These are phyloP conservation scores for Tenthredo amoena DNA, from an alignment of 2,888 invertebrate genomes.

Conservation along the genomic window DNA sequence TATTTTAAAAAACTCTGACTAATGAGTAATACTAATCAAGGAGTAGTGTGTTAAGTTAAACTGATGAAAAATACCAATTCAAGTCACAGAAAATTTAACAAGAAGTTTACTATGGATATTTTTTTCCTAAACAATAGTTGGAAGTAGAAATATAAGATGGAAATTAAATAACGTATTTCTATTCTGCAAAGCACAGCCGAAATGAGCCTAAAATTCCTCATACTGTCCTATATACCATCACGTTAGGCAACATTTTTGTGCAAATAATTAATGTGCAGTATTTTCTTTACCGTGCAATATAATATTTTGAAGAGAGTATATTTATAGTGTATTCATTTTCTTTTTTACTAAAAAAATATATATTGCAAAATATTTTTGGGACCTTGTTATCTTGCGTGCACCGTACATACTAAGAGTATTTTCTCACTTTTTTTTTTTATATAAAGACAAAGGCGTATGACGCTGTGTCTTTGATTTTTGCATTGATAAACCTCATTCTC, in stretches of 20 bases:
- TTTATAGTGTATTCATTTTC: slow-evolving; percentile 58
- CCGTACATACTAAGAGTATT: slow-evolving; percentile 65
- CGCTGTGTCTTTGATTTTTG: slow-evolving; percentile 46
- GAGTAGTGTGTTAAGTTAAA: background rate
- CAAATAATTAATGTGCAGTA: slow-evolving; percentile 59
- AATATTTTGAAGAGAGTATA: slow-evolving; percentile 62
- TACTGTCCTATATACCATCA: slow-evolving; percentile 52
- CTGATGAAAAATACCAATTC: slow-evolving; percentile 19
- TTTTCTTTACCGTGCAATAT: slow-evolving; percentile 56
- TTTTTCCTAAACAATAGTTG: background rate
- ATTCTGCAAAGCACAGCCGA: slow-evolving; percentile 62
- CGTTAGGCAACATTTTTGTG: slow-evolving; percentile 55
- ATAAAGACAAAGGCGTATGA: slow-evolving; percentile 8
- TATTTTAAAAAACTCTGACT: slow-evolving; percentile 2
- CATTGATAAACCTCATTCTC: slow-evolving; percentile 35
- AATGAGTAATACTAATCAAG: background rate
- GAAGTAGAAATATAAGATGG: slow-evolving; percentile 25
- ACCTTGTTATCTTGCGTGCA: slow-evolving; percentile 62
- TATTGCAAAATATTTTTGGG: slow-evolving; percentile 68
- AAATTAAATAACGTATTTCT: slow-evolving; percentile 55
- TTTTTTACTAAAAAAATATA: slow-evolving; percentile 66
- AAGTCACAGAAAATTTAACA: slow-evolving; percentile 14
- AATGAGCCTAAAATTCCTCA: slow-evolving; percentile 61
- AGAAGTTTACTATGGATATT: background rate
- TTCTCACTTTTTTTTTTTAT: slow-evolving; percentile 33